Percentiles rank a stretch among this genome's conserved stretches.
phyloP scores from a whole-genome alignment of 2,888 invertebrate genomes.

The Cerceris rybyensis region DNA sequence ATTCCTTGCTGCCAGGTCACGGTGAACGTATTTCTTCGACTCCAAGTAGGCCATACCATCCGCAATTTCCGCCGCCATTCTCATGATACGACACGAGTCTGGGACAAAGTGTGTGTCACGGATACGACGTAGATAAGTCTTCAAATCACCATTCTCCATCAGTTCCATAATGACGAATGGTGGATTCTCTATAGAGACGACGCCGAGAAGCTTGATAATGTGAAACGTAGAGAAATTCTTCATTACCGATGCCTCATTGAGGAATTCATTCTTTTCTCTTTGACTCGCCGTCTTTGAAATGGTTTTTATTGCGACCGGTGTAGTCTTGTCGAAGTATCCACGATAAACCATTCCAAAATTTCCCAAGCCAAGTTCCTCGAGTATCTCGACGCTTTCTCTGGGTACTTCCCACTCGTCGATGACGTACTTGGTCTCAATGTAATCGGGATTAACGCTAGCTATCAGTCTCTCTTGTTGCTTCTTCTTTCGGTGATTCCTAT shows the following conservation, averaged over 20 bases:
- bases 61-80: slow-evolving; percentile 88
- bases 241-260: slow-evolving; percentile 89
- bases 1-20: slow-evolving; percentile 88
- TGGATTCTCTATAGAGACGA: slow-evolving; percentile 87
- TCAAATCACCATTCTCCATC: slow-evolving; percentile 89
- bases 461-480: slow-evolving; percentile 81
- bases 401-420: slow-evolving; percentile 89
- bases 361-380: slow-evolving; percentile 86
- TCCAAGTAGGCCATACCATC: slow-evolving; percentile 92
- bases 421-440: slow-evolving; percentile 84
- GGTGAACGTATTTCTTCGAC: slow-evolving; percentile 87
- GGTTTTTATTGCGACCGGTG: slow-evolving; percentile 86
- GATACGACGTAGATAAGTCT: slow-evolving; percentile 85
- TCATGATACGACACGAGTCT: slow-evolving; percentile 80
- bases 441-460: slow-evolving; percentile 87
- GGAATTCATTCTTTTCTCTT: slow-evolving; percentile 85
- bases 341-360: slow-evolving; percentile 89
- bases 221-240: slow-evolving; percentile 87
- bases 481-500: slow-evolving; percentile 73
- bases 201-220: slow-evolving; percentile 88
- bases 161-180: slow-evolving; percentile 91
- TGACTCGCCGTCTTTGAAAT: slow-evolving; percentile 84
- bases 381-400: slow-evolving; percentile 84
- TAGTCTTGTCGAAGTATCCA: slow-evolving; percentile 82
- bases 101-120: slow-evolving; percentile 82